These are phyloP conservation scores for Tychaedon coryphoeus DNA, from an alignment of 2,113 vertebrate species.

Conservation along the genomic window DNA sequence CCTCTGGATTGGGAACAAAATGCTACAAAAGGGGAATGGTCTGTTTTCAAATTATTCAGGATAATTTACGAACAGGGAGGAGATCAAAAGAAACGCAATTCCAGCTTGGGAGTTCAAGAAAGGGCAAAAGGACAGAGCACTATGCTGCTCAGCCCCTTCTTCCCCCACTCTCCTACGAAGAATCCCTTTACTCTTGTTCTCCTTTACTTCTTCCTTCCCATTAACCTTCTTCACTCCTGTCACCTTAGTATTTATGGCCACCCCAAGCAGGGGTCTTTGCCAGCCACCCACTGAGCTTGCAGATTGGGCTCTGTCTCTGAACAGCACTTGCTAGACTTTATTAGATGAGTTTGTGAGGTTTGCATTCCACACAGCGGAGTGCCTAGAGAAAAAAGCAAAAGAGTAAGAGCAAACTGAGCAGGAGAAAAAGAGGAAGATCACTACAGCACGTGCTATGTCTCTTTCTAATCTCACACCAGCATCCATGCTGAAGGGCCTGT, in stretches of 20 bases:
- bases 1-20: constrained; percentile 34
- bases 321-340: constrained; percentile 13
- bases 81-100: constrained; percentile 61
- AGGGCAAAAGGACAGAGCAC: background rate
- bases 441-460: fast-evolving
- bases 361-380: background rate
- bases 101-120: constrained; percentile 9
- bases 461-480: background rate
- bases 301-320: background rate
- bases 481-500: background rate
- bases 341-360: background rate
- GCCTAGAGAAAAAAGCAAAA: background rate
- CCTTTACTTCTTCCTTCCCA: background rate
- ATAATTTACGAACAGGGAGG: constrained; percentile 52
- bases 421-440: background rate
- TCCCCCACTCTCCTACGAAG: background rate
- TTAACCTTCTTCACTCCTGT: constrained; percentile 18
- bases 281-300: constrained; percentile 23
- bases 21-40: background rate
- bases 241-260: constrained; percentile 23
- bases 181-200: background rate
- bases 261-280: background rate
- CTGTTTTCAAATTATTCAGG: background rate
- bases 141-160: background rate
- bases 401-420: background rate